Base-by-base conservation (phyloP, 2,888 invertebrate species). In the Aromia moschata region DNA sequence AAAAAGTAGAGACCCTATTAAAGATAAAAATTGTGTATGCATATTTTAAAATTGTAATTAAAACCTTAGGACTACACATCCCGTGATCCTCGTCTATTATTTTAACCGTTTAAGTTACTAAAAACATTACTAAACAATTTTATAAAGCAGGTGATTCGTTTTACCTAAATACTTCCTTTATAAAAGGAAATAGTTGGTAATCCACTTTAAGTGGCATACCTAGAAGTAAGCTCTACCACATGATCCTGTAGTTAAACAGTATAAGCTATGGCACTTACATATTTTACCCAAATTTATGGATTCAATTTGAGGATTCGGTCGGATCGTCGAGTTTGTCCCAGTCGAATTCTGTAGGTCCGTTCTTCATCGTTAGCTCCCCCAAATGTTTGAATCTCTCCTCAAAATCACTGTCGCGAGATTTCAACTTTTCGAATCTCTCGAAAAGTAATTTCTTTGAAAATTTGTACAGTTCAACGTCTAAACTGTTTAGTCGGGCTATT, bases 381-480 rank as follows among this genome's bases (percentile, higher is more conserved):
- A 94, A 85, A 81, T 93, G 93, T 70, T 89, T 87, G 83, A 92
- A 94, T 70, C 94, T 87, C 77, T 89, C 88, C 67, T 89, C 87
- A 77, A 94, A 95, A 81, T 93, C 89, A 18, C 86, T 83, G 81
- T 95, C 94, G 63, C 90, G 87, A 71, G 89, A 87, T 81, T 90
- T 91, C 64, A 94, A 82, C 70, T 88, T 88, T 77, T 90, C 87
- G 81, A 96, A 94, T 75, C 98, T 86, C 80, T 90, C 88, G 71
- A 92, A 89, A 80, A 98, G 89, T 67, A 98, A 85, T 77, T 89
- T 89, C 80, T 92, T 92, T 47, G 98, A 98, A 83, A 92, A 98
- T 68, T 91, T 89, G 80, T 98, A 99, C 53, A 99, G 85, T 82
- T 96, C 92, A 57, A 96, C 84, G 80, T 99, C 98, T 66, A 98